A percentile compares a stretch with the other conserved stretches of the same genome.
phyloP scores from a whole-genome alignment of 2,113 vertebrate species.

The Urocitellus parryii region DNA sequence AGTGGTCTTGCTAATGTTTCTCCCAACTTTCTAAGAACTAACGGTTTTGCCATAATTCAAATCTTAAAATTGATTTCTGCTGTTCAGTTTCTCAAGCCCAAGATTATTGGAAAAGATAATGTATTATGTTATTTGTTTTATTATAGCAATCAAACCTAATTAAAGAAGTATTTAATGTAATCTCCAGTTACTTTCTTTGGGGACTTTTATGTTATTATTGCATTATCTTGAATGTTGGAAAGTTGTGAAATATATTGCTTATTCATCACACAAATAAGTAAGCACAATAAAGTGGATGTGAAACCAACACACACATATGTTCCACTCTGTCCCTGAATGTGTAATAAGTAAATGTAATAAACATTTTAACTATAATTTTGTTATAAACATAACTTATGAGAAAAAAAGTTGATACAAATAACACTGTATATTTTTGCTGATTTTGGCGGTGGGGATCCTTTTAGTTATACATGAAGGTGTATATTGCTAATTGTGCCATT shows the following conservation, averaged over 20 bases:
- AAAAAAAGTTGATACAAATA: conserved; percentile 77
- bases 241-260: conserved; percentile 50
- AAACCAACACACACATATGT: conserved; percentile 74
- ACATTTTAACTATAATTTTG: conserved; percentile 85
- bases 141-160: conserved; percentile 71
- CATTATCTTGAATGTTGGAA: conserved; percentile 52
- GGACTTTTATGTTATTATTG: conserved; percentile 63
- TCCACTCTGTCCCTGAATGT: conserved; percentile 76
- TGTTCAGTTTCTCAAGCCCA: conserved; percentile 47
- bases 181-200: conserved; percentile 67
- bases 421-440: conserved; percentile 71
- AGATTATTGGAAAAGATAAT: conserved; percentile 65
- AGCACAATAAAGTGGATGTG: conserved; percentile 85
- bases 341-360: conserved; percentile 84
- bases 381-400: conserved; percentile 85
- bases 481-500: conserved; percentile 64
- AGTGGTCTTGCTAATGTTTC: conserved; percentile 31
- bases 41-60: conserved; percentile 30
- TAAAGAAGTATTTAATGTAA: conserved; percentile 74
- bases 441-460: too few species aligned
- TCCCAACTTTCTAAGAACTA: conserved; percentile 56
- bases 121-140: conserved; percentile 62
- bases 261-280: conserved; percentile 61
- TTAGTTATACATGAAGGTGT: too few species aligned
- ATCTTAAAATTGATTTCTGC: conserved; percentile 60